Percentiles rank a stretch among this genome's conserved stretches.
Evolutionary conservation across 2,888 invertebrate genomes (phyloP).

Genomic region (Malacosoma neustria): DNA sequence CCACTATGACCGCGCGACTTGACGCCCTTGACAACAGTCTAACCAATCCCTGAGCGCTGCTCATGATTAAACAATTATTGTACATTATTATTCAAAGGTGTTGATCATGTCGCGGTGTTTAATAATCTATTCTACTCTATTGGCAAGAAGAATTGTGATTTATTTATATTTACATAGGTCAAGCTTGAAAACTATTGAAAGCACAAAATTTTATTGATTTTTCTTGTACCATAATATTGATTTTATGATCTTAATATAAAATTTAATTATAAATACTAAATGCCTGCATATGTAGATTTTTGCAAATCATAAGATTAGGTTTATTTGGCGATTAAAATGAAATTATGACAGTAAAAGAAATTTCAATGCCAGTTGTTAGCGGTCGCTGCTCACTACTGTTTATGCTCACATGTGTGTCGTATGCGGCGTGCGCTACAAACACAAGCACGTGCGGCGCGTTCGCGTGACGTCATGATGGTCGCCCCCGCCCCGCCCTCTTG

Average conservation of each 20-base stretch:
- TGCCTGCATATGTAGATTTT: too few species aligned
- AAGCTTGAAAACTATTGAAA: too few species aligned
- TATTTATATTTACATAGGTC: too few species aligned
- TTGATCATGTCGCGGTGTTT: not conserved
- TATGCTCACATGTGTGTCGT: conserved; percentile 51
- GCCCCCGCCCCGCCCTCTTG: conserved; percentile 47
- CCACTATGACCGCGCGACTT: conserved; percentile 21
- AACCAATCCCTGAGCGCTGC: conserved; percentile 15
- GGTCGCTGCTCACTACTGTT: conserved; percentile 23
- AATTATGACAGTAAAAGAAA: conserved; percentile 16
- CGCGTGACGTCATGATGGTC: conserved; percentile 57
- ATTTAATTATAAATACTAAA: too few species aligned
- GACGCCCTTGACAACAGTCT: conserved; percentile 31
- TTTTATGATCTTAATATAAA: too few species aligned
- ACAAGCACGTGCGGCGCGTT: conserved; percentile 64
- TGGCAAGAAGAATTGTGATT: too few species aligned
- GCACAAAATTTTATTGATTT: too few species aligned
- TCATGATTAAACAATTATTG: conserved; percentile 1
- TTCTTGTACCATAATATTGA: too few species aligned
- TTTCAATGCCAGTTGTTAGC: conserved; percentile 43
- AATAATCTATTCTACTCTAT: too few species aligned
- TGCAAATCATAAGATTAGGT: too few species aligned
- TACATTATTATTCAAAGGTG: not conserved
- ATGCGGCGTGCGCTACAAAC: conserved; percentile 57
- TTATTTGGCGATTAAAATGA: not conserved